Percentiles rank a stretch among this genome's conserved stretches.
Conservation (phyloP, 2,888 invertebrate genomes). For the Drosophila atripex region DNA sequence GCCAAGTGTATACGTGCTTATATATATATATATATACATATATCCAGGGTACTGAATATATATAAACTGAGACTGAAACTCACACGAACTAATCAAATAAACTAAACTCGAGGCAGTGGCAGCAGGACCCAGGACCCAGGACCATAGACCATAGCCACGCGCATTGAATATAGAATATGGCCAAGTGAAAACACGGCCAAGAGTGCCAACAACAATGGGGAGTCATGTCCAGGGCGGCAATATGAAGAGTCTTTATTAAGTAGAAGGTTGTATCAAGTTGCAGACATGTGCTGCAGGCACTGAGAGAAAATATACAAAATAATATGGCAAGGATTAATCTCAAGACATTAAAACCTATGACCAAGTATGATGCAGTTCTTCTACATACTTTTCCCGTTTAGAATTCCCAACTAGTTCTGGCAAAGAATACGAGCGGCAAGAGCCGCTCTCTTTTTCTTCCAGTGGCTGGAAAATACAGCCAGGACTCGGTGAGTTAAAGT, state of each 20-base stretch:
- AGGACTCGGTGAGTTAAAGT: slow-evolving; percentile 40
- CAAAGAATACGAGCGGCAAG: too few relatives aligned
- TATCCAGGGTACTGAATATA: too few relatives aligned
- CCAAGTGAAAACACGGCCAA: slow-evolving; percentile 29
- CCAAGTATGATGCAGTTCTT: too few relatives aligned
- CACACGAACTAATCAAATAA: slow-evolving; percentile 71
- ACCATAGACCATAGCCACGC: slow-evolving; percentile 44
- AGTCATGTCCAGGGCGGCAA: slow-evolving; percentile 34
- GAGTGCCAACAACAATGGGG: slow-evolving; percentile 26
- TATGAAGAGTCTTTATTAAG: slow-evolving; percentile 67
- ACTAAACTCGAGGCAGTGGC: slow-evolving; percentile 45
- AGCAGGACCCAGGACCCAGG: background rate
- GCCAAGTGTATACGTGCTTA: slow-evolving; percentile 20
- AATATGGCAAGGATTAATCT: too few relatives aligned
- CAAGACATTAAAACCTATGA: too few relatives aligned
- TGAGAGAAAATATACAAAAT: slow-evolving; percentile 1
- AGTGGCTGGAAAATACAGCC: background rate
- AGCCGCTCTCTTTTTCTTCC: background rate
- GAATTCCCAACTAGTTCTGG: too few relatives aligned
- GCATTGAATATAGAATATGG: slow-evolving; percentile 73
- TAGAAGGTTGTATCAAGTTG: slow-evolving; percentile 69
- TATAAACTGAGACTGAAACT: background rate
- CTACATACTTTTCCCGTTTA: too few relatives aligned
- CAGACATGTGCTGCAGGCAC: slow-evolving; percentile 40
- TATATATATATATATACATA: slow-evolving; percentile 4